Conservation (phyloP, 2,113 vertebrate species). For the Hylia prasina region DNA sequence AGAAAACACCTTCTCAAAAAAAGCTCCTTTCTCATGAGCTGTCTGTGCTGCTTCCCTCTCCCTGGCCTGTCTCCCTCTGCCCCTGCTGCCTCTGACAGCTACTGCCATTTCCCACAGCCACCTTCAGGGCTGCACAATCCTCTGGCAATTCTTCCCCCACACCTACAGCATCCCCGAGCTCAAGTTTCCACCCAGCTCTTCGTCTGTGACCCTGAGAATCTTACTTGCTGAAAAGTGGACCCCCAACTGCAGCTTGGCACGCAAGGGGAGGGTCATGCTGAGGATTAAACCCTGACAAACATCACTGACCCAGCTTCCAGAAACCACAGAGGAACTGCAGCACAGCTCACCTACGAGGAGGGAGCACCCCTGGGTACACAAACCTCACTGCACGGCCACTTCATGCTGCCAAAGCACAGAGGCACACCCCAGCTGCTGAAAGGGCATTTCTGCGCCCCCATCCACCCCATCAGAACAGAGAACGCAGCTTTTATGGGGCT, state of each 20-base stretch:
- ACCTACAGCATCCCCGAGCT: not conserved
- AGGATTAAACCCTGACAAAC: not conserved
- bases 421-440: not conserved
- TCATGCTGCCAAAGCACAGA: not conserved
- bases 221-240: not conserved
- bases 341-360: not conserved
- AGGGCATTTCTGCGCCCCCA: not conserved
- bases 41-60: not conserved
- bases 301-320: not conserved
- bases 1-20: too few species aligned
- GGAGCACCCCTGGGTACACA: not conserved
- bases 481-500: not conserved
- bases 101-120: not conserved
- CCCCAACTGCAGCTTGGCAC: not conserved
- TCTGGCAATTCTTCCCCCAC: not conserved
- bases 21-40: not conserved
- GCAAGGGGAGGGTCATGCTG: fast-evolving
- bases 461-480: not conserved
- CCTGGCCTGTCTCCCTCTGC: not conserved
- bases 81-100: not conserved
- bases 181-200: not conserved
- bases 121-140: not conserved
- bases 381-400: not conserved
- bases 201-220: not conserved
- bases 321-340: not conserved